Evolutionary conservation across 1,140 invertebrate species (phyloP).

Genomic region (Bactericera cockerelli): DNA sequence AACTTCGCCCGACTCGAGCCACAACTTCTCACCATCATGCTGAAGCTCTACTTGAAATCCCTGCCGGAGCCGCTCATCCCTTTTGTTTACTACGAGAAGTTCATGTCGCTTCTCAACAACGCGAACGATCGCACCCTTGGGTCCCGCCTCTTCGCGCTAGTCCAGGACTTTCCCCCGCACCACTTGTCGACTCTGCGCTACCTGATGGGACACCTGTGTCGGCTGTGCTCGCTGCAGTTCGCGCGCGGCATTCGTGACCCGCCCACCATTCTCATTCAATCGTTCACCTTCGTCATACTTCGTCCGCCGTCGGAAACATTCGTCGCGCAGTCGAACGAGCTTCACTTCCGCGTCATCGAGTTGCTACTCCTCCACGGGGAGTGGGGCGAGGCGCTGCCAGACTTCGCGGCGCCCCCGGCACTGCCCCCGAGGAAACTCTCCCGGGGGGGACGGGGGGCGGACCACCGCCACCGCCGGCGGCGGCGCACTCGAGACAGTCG

Average conservation of each 20-base stretch:
- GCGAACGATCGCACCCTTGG: slow-evolving; percentile 44
- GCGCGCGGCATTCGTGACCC: slow-evolving; percentile 44
- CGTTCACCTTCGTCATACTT: slow-evolving; percentile 57
- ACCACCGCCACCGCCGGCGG: slow-evolving; percentile 18
- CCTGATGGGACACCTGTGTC: slow-evolving; percentile 57
- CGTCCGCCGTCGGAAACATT: slow-evolving; percentile 63
- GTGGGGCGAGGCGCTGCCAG: slow-evolving; percentile 40
- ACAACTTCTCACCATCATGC: slow-evolving; percentile 45
- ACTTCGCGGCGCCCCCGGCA: slow-evolving; percentile 34
- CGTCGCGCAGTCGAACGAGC: slow-evolving; percentile 44
- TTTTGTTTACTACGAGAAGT: slow-evolving; percentile 48
- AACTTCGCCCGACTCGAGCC: slow-evolving; percentile 34
- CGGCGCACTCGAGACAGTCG: slow-evolving; percentile 21
- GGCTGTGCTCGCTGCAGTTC: slow-evolving; percentile 49
- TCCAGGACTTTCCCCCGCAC: slow-evolving; percentile 44
- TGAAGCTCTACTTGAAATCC: slow-evolving; percentile 61
- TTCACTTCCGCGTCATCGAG: slow-evolving; percentile 57
- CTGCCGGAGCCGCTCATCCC: slow-evolving; percentile 64
- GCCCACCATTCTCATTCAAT: slow-evolving; percentile 51
- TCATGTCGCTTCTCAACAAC: slow-evolving; percentile 29
- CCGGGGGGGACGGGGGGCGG: too few relatives aligned
- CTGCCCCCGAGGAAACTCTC: slow-evolving; percentile 25
- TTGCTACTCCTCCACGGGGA: slow-evolving; percentile 47
- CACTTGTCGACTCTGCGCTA: slow-evolving; percentile 47
- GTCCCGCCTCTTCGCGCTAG: slow-evolving; percentile 35